Evolutionary conservation across 2,113 vertebrate genomes (phyloP).

Genomic region (Chloropsis hardwickii): DNA sequence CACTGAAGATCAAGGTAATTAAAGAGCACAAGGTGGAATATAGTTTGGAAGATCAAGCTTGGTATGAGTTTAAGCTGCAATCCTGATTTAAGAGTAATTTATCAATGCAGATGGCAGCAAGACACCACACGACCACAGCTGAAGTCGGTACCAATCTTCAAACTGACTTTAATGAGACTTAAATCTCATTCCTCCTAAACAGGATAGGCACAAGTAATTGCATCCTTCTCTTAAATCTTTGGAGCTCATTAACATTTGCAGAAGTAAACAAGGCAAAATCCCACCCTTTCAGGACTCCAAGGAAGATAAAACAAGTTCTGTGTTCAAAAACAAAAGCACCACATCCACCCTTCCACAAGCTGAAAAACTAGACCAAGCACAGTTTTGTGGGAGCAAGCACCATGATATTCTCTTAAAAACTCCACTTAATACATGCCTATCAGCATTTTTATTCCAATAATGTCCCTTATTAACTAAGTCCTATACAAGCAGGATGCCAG

Average conservation of each 20-base stretch:
- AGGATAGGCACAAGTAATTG: constrained; percentile 14
- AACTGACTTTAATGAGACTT: constrained; percentile 8
- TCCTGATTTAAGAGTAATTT: background rate
- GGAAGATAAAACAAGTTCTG: background rate
- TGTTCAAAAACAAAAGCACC: background rate
- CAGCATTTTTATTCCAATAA: background rate
- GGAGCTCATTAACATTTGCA: background rate
- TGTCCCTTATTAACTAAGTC: background rate
- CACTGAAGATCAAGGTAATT: background rate
- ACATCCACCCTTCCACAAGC: background rate
- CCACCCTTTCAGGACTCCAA: background rate
- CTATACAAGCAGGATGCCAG: background rate
- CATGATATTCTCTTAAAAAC: background rate
- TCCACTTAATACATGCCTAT: background rate
- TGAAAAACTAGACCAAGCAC: background rate
- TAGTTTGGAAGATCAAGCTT: background rate
- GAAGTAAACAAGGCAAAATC: constrained; percentile 17
- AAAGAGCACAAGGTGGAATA: background rate
- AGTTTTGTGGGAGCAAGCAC: background rate
- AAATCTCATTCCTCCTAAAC: constrained; percentile 20
- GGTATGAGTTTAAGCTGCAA: background rate
- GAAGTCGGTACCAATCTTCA: constrained; percentile 1
- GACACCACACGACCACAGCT: background rate
- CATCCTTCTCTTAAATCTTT: constrained; percentile 7
- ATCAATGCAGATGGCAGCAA: background rate